Base-by-base conservation (phyloP, 2,888 invertebrate genomes). In the Aphodius granarius region DNA sequence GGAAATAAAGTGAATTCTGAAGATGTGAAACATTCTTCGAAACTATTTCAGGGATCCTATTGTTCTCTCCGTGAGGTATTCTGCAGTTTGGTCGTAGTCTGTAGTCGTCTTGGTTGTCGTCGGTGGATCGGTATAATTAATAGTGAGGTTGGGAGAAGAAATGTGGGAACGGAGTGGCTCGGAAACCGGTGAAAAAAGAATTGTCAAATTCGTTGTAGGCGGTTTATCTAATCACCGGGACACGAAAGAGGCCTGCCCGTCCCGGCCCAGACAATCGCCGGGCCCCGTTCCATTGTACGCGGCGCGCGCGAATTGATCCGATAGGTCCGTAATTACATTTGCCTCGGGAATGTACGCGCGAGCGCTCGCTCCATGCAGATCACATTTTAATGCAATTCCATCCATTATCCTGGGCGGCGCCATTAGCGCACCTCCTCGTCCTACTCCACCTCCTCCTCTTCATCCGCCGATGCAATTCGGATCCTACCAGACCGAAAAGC, bases 311-410 rank as follows among this genome's bases (percentile, higher is more conserved):
- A 80, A 81, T 81, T 82, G 81, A 81, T 78, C 78, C 75, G 81
- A 76, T 76, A 77, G 81, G 78, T 77, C 81, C 79, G 79, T 80
- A 80, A 80, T 80, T 80, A 80, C 79, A 79, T 80, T 80, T 79
- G 78, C 75, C 77, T 71, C 77, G 77, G 75, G 73, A 77, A 84
- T 85, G 84, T 85, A 85, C 84, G 84, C 86, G 75, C 73, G 73
- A 73, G 83, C 85, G 84, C 85, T 85, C 84, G 84, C 86, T 85
- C 87, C 87, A 87, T 87, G 87, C 87, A 87, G 87, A 88, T 88
- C 88, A 87, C 87, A 88, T 87, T 88, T 88, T 88, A 88, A 87
- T 88, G 87, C 87, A 87, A 88, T 88, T 88, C 87, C 87, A 87
- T 88, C 87, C 88, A 87, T 88, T 88, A 88, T 87, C 86, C 86